Evolutionary conservation across 2,888 invertebrate species (phyloP).

Genomic region (Amiota communis): DNA sequence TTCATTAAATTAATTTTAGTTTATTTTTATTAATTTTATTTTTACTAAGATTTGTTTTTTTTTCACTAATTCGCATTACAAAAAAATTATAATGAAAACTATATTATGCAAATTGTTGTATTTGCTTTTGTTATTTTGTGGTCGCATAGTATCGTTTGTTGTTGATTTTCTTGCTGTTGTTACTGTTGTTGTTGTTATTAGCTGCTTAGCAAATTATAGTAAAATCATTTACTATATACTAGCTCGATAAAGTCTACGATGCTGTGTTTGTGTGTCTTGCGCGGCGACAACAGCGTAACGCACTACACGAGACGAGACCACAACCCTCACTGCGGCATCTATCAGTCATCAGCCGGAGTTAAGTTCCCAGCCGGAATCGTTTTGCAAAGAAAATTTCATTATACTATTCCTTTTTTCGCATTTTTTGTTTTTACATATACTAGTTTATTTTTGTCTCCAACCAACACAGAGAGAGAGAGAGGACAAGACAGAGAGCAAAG

Average conservation of each 20-base stretch:
- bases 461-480: constrained; percentile 22
- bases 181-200: background rate
- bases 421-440: no score
- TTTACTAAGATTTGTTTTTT: background rate
- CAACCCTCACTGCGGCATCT: constrained; percentile 60
- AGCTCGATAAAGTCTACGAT: constrained; percentile 25
- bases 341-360: no score
- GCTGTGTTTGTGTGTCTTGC: constrained; percentile 32
- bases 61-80: background rate
- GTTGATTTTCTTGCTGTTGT: background rate
- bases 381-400: no score
- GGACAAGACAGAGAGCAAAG: constrained; percentile 12
- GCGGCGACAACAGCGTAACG: constrained; percentile 52
- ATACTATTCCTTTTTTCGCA: no score
- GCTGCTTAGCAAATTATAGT: constrained; percentile 2
- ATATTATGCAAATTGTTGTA: background rate
- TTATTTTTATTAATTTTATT: background rate
- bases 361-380: no score
- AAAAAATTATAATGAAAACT: constrained; percentile 5
- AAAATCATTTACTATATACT: constrained; percentile 8
- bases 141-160: background rate
- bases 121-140: background rate
- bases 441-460: no score
- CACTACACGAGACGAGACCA: constrained; percentile 61
- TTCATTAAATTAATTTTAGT: constrained; percentile 4